phyloP scores from a whole-genome alignment of 2,113 vertebrate species.

The Actenoides hombroni region DNA sequence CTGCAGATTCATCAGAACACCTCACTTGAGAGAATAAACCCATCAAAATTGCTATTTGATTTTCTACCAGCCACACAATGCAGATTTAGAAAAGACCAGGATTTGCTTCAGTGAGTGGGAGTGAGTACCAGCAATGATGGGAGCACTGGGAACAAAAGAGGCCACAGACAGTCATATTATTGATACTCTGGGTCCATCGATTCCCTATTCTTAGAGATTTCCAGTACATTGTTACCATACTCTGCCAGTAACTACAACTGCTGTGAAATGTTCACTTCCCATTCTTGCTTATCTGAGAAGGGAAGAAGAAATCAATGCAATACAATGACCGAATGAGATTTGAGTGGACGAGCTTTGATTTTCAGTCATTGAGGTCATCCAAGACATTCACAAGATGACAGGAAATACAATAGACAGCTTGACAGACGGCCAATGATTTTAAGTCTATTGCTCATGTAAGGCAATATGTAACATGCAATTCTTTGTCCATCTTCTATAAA shows the following conservation, averaged over 20 bases:
- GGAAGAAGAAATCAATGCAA: conserved; percentile 46
- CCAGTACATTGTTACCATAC: conserved; percentile 12
- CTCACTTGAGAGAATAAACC: neutral
- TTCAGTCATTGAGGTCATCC: conserved; percentile 40
- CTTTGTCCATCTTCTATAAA: conserved; percentile 26
- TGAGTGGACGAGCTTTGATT: conserved; percentile 54
- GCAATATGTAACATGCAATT: neutral
- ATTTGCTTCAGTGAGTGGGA: neutral
- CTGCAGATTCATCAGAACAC: neutral
- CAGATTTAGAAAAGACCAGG: neutral
- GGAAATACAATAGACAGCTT: conserved; percentile 45
- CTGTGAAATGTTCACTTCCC: conserved; percentile 56
- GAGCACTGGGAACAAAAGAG: conserved; percentile 29
- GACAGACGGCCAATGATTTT: conserved; percentile 25
- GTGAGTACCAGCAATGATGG: neutral
- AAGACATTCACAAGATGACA: conserved; percentile 44
- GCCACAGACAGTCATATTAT: conserved; percentile 10
- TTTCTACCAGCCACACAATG: conserved; percentile 33
- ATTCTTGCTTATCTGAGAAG: conserved; percentile 18
- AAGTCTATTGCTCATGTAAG: conserved; percentile 14
- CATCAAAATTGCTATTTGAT: conserved; percentile 23
- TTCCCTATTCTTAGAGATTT: conserved; percentile 35
- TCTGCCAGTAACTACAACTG: conserved; percentile 40
- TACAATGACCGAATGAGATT: conserved; percentile 43
- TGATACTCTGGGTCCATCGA: conserved; percentile 14